These are phyloP conservation scores for Pachyramphus minor DNA, from an alignment of 2,113 vertebrate genomes.

Conservation along the genomic window DNA sequence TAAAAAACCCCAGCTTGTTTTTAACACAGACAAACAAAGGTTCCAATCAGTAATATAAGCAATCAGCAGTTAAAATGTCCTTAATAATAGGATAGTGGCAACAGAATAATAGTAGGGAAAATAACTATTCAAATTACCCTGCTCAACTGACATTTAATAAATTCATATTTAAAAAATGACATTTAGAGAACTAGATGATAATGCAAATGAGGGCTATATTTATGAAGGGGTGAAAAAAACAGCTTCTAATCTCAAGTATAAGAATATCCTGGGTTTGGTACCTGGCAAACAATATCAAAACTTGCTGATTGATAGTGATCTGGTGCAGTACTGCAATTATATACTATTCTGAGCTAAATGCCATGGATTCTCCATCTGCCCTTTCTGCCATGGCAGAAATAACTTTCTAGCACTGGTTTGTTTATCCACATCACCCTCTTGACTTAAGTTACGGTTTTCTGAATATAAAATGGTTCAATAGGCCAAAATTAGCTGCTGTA, in stretches of 20 bases:
- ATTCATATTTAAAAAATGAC: conserved; percentile 81
- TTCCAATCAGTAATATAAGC: conserved; percentile 72
- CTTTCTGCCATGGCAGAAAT: background rate
- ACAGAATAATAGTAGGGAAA: conserved; percentile 72
- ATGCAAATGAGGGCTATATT: conserved; percentile 81
- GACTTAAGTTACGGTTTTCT: background rate
- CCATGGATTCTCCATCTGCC: background rate
- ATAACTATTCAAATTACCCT: conserved; percentile 75
- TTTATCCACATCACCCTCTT: background rate
- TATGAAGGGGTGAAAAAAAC: conserved; percentile 71
- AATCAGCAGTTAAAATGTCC: conserved; percentile 72
- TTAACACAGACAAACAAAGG: conserved; percentile 55
- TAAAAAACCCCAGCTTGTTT: background rate
- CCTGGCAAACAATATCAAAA: background rate
- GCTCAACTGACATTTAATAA: conserved; percentile 80
- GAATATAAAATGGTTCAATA: background rate
- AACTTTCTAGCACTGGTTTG: background rate
- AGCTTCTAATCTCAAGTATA: conserved; percentile 66
- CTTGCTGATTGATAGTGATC: background rate
- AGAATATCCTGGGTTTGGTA: conserved; percentile 9
- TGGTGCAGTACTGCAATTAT: background rate
- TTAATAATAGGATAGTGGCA: conserved; percentile 71
- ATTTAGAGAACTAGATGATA: conserved; percentile 78
- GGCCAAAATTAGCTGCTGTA: background rate
- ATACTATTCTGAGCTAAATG: background rate